Evolutionary conservation across 2,888 invertebrate genomes (phyloP).

Genomic region (Thera obeliscata): DNA sequence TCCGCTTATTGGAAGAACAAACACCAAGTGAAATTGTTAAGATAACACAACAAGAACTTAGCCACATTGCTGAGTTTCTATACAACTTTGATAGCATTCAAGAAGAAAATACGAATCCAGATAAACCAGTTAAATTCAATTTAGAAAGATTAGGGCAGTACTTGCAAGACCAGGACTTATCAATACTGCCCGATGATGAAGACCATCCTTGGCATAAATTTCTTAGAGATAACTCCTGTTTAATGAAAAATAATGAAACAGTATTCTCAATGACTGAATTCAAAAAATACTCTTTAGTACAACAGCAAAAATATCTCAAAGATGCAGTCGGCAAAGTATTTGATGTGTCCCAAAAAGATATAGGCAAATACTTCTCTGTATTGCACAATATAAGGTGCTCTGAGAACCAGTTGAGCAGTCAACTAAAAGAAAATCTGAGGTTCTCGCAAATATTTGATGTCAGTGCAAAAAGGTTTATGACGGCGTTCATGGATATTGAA

Average conservation of each 20-base stretch:
- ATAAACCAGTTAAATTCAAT: conserved; percentile 87
- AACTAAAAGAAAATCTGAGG: conserved; percentile 60
- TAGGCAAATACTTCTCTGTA: conserved; percentile 86
- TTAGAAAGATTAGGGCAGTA: conserved; percentile 97
- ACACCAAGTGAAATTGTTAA: conserved; percentile 92
- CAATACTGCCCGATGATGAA: conserved; percentile 87
- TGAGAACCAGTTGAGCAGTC: conserved; percentile 57
- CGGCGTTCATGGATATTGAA: conserved; percentile 75
- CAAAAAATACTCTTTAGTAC: conserved; percentile 90
- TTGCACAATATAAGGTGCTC: conserved; percentile 81
- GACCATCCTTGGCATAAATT: conserved; percentile 92
- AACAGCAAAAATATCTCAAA: conserved; percentile 90
- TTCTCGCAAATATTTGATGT: conserved; percentile 80
- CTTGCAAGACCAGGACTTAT: conserved; percentile 89
- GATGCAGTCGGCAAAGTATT: conserved; percentile 88
- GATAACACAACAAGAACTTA: conserved; percentile 94
- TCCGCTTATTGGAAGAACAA: conserved; percentile 92
- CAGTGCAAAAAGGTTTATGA: conserved; percentile 77
- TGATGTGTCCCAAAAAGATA: conserved; percentile 86
- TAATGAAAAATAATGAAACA: conserved; percentile 87
- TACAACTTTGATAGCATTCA: conserved; percentile 89
- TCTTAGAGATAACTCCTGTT: conserved; percentile 88
- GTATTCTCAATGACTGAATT: conserved; percentile 91
- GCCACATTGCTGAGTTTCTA: conserved; percentile 95
- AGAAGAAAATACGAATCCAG: conserved; percentile 62